These are phyloP conservation scores for Orthonychiurus folsomi DNA, from an alignment of 2,888 invertebrate species.

Conservation along the genomic window DNA sequence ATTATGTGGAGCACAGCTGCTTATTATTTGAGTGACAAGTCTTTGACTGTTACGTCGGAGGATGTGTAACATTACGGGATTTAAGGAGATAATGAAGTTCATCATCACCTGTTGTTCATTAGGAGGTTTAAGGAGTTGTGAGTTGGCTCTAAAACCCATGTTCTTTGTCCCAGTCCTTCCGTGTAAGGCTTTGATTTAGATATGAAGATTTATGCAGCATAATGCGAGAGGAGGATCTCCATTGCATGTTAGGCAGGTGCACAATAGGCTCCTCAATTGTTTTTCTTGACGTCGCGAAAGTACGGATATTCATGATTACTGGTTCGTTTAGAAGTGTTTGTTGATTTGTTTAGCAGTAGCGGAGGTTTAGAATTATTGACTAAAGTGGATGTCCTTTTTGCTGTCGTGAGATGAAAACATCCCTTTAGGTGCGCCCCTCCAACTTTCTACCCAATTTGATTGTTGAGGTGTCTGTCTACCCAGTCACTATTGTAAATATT, in stretches of 20 bases:
- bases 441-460: not conserved
- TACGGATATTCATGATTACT: not conserved
- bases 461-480: not conserved
- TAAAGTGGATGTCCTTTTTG: too few species aligned
- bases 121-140: not conserved
- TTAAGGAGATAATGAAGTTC: not conserved
- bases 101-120: not conserved
- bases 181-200: not conserved
- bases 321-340: not conserved
- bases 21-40: not conserved
- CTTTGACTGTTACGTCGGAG: too few species aligned
- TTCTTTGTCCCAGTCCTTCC: not conserved
- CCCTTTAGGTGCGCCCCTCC: too few species aligned
- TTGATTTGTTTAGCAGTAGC: too few species aligned
- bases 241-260: not conserved
- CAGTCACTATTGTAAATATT: not conserved
- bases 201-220: not conserved
- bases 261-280: not conserved
- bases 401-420: too few species aligned
- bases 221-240: too few species aligned
- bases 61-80: too few species aligned
- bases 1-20: not conserved
- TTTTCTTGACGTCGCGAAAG: not conserved
- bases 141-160: not conserved
- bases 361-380: too few species aligned